Evolutionary conservation across 2,888 invertebrate genomes (phyloP), one percentile per base, ranked within the genome.

Genomic region (Chrysolina haemoptera): DNA sequence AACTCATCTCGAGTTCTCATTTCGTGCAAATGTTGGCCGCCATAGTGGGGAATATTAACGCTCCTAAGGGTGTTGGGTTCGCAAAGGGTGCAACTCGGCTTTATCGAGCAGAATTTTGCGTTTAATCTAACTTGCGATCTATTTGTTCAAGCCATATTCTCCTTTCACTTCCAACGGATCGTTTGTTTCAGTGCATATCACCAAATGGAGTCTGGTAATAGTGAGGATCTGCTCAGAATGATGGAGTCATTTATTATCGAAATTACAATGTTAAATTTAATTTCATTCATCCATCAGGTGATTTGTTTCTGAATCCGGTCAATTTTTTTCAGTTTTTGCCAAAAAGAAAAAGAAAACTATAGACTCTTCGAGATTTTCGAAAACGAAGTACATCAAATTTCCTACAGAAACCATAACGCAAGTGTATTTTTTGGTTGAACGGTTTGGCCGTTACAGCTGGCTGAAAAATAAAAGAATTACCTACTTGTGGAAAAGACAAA

Each of bases 71-170:
- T 85, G 85, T 81, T 81, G 80, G 81, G 82, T 79, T 79, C 77
- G 80, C 76, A 75, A 78, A 77, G 81, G 81, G 81, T 76, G 81
- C 83, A 79, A 76, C 70, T 72, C 82, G 81, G 77, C 83, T 87
- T 86, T 87, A 87, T 87, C 86, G 86, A 85, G 87, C 86, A 86
- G 85, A 86, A 86, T 87, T 85, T 86, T 86, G 85, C 85, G 85
- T 87, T 87, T 87, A 87, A 87, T 87, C 87, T 87, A 87, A 87
- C 87, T 87, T 86, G 85, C 86, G 86, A 87, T 87, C 87, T 87
- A 87, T 87, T 87, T 87, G 86, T 86, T 85, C 83, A 86, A 86
- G 84, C 85, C 84, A 78, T 81, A 80, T 80, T 77, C 78, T 76
- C 69, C 71, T 69, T 69, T 69, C 71, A 53, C 71, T 66, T 69